phyloP scores from a whole-genome alignment of 2,113 vertebrate genomes.

The Uria aalge region DNA sequence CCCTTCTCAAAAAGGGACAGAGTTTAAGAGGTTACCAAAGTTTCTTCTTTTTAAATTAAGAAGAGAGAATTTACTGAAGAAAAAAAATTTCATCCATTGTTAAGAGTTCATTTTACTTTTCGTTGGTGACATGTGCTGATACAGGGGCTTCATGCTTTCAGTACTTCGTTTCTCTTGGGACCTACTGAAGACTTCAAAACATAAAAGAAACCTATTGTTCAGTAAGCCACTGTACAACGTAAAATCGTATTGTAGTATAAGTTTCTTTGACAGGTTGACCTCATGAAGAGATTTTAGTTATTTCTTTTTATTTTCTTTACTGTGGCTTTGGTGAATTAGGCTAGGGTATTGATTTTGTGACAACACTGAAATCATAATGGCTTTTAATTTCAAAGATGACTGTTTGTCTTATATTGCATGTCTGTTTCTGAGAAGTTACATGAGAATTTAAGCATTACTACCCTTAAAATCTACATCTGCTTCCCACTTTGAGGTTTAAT shows the following conservation, averaged over 20 bases:
- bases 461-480: conserved; percentile 19
- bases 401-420: background rate
- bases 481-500: conserved; percentile 34
- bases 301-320: conserved; percentile 28
- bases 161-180: background rate
- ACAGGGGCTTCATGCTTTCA: background rate
- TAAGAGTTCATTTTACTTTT: conserved; percentile 45
- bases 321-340: background rate
- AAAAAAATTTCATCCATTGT: conserved; percentile 30
- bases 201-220: conserved; percentile 32
- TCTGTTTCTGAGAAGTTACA: conserved; percentile 29
- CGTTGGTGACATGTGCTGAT: background rate
- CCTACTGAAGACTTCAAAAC: conserved; percentile 7
- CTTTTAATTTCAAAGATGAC: conserved; percentile 44
- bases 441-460: conserved; percentile 13
- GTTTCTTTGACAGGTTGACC: conserved; percentile 22
- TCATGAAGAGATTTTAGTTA: background rate
- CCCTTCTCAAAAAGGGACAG: background rate
- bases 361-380: conserved; percentile 11
- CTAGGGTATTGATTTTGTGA: conserved; percentile 24
- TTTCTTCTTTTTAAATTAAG: conserved; percentile 29
- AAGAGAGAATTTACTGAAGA: background rate
- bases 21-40: conserved; percentile 14
- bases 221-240: background rate
- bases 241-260: background rate